Percentiles rank a stretch among this genome's conserved stretches.
Evolutionary conservation across 2,113 vertebrate genomes (phyloP).

Genomic region (Tauraco erythrolophus): DNA sequence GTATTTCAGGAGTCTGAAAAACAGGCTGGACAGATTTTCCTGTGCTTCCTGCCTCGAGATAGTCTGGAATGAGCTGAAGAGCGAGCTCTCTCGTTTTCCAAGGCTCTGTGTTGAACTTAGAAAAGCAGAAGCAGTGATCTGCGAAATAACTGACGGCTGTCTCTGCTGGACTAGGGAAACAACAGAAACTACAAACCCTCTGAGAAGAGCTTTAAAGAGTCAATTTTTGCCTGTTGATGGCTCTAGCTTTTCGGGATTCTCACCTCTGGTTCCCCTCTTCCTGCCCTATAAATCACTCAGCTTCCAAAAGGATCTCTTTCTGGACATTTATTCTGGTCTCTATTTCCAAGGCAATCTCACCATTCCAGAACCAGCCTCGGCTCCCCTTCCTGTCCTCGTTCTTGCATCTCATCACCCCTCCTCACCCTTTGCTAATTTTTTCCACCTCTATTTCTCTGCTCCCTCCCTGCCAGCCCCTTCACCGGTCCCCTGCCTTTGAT

Average conservation of each 20-base stretch:
- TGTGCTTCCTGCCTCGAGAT: neutral
- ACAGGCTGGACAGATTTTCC: neutral
- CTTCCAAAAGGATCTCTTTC: neutral
- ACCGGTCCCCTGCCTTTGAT: neutral
- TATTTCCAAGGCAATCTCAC: neutral
- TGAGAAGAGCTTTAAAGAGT: neutral
- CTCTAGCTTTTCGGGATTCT: neutral
- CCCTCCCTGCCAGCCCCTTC: neutral
- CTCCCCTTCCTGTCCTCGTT: neutral
- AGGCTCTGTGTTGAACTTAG: neutral
- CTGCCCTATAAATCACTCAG: neutral
- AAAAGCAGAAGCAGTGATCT: neutral
- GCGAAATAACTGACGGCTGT: neutral
- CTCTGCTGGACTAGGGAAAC: neutral
- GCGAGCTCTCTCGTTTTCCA: neutral
- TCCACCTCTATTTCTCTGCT: neutral
- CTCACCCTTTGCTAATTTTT: neutral
- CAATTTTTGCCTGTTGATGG: neutral
- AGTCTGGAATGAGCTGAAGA: neutral
- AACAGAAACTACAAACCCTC: neutral
- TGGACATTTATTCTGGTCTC: too few relatives aligned
- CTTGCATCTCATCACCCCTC: neutral
- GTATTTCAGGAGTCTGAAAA: neutral
- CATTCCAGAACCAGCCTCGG: neutral
- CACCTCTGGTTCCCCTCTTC: neutral